Evolutionary conservation across 2,888 invertebrate species (phyloP).

Genomic region (Mesochorus sp.): DNA sequence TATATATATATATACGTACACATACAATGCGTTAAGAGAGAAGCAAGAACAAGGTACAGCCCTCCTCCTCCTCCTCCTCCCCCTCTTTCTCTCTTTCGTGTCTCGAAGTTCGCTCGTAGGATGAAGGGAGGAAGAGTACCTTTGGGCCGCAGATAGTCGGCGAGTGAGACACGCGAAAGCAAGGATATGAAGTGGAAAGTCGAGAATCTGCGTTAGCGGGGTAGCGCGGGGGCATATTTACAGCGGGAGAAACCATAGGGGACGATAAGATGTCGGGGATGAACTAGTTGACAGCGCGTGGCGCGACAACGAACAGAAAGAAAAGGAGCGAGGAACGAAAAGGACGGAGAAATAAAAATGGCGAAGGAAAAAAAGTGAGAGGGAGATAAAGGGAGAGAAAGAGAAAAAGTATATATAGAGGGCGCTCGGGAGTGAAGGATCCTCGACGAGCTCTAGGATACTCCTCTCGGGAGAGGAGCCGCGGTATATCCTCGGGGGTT

Average conservation of each 20-base stretch:
- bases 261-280: slow-evolving; percentile 63
- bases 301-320: slow-evolving; percentile 62
- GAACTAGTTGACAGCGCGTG: slow-evolving; percentile 67
- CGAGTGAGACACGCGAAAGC: slow-evolving; percentile 26
- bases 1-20: background rate
- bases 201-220: too few relatives aligned
- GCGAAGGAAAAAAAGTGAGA: slow-evolving; percentile 67
- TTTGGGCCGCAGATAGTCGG: slow-evolving; percentile 43
- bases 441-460: slow-evolving; percentile 80
- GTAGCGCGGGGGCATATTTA: slow-evolving; percentile 48
- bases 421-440: slow-evolving; percentile 78
- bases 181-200: background rate
- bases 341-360: slow-evolving; percentile 53
- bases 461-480: slow-evolving; percentile 67
- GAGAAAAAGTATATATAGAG: slow-evolving; percentile 69
- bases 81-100: background rate
- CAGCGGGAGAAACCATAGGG: slow-evolving; percentile 27
- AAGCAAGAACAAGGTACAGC: background rate
- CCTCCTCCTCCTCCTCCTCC: background rate
- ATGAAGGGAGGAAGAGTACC: background rate
- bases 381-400: slow-evolving; percentile 57
- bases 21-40: slow-evolving; percentile 25
- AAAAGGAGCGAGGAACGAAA: slow-evolving; percentile 6
- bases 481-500: slow-evolving; percentile 79
- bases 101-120: background rate